These are phyloP conservation scores for Takifugu flavidus DNA, from an alignment of 2,113 vertebrate genomes.

Conservation along the genomic window DNA sequence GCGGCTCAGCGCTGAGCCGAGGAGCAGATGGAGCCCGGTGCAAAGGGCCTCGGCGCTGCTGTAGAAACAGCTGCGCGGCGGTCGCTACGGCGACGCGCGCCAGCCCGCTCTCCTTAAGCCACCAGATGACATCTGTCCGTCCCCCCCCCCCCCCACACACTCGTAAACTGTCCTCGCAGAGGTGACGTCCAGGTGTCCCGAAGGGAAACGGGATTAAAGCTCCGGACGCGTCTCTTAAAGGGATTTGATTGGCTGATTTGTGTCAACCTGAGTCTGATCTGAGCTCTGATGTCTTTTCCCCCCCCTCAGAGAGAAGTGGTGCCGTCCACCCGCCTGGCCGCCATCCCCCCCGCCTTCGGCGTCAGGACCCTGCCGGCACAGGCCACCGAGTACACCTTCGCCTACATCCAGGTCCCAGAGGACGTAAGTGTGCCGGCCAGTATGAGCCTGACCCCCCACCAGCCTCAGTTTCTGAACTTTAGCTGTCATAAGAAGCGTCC, in stretches of 20 bases:
- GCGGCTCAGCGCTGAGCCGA: conserved; percentile 15
- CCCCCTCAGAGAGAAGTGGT: conserved; percentile 83
- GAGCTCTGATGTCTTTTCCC: conserved; percentile 6
- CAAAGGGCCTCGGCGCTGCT: conserved; percentile 9
- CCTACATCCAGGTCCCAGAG: conserved; percentile 88
- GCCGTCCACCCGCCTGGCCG: conserved; percentile 80
- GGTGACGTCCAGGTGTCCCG: conserved; percentile 1
- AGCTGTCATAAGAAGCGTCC: no score
- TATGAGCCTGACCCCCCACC: neutral
- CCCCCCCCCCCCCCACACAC: neutral
- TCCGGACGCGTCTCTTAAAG: no score
- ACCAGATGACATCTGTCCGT: conserved; percentile 38
- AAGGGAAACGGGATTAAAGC: no score
- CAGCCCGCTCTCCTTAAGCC: conserved; percentile 17
- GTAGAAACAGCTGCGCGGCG: conserved; percentile 43
- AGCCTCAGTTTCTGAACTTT: no score
- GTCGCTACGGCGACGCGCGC: conserved; percentile 37
- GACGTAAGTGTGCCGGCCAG: conserved; percentile 84
- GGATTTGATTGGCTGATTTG: neutral
- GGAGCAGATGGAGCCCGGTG: conserved; percentile 41
- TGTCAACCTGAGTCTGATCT: neutral
- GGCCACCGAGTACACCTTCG: conserved; percentile 88
- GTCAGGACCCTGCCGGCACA: conserved; percentile 83
- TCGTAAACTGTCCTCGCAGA: conserved; percentile 15
- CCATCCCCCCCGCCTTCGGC: conserved; percentile 86